Percentiles rank a stretch among this genome's conserved stretches.
Evolutionary conservation across 2,888 invertebrate genomes (phyloP).

Genomic region (Lasioglossum lativentre): DNA sequence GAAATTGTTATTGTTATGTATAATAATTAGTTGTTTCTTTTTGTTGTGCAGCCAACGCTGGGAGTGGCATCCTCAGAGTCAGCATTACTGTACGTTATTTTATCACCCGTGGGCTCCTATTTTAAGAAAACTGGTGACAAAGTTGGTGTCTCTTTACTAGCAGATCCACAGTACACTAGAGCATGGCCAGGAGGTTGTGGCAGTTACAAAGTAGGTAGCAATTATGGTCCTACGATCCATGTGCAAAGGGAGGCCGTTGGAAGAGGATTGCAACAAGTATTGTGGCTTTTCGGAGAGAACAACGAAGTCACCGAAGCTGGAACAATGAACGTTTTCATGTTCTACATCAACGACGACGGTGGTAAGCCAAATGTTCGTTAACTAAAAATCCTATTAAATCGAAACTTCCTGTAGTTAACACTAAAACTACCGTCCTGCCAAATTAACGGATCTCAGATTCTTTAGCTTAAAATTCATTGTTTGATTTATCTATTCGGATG

Average conservation of each 20-base stretch:
- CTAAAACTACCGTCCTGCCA: too few species aligned
- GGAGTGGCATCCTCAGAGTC: conserved; percentile 95
- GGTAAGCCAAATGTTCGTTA: conserved; percentile 87
- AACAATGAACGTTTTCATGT: conserved; percentile 98
- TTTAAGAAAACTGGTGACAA: conserved; percentile 87
- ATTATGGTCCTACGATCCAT: conserved; percentile 95
- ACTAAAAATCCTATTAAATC: too few species aligned
- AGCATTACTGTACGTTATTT: conserved; percentile 96
- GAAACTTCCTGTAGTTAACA: too few species aligned
- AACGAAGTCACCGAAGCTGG: conserved; percentile 98
- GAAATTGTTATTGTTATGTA: not conserved
- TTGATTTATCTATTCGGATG: too few species aligned
- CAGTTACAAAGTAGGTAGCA: conserved; percentile 97
- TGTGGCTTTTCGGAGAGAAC: conserved; percentile 98
- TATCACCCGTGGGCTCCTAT: conserved; percentile 97
- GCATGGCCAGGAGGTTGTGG: conserved; percentile 98
- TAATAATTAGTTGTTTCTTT: conserved; percentile 37
- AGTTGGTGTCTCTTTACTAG: conserved; percentile 93
- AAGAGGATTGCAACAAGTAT: conserved; percentile 95
- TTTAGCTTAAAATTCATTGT: too few species aligned
- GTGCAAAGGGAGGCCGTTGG: conserved; percentile 91
- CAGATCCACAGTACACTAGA: conserved; percentile 94
- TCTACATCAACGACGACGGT: conserved; percentile 94
- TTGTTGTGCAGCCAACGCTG: conserved; percentile 90
- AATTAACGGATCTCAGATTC: too few species aligned